Conservation (phyloP, 2,888 invertebrate genomes). For the Muscina levida region DNA sequence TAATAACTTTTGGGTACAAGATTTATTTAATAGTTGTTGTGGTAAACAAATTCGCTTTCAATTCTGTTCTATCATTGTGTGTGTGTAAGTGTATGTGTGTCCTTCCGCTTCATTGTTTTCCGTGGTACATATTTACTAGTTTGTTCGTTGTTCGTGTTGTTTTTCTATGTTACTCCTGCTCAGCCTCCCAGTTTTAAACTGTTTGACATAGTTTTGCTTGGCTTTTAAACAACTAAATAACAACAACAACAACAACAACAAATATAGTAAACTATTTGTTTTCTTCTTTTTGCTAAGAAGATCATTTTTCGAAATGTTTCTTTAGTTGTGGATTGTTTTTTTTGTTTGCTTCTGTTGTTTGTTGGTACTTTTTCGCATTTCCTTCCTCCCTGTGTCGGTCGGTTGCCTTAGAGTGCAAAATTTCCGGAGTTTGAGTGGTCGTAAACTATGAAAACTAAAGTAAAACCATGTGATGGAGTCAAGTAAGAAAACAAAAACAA, state of each 20-base stretch:
- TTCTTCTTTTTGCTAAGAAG: no score
- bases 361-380: background rate
- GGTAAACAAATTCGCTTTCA: slow-evolving; percentile 56
- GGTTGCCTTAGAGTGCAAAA: slow-evolving; percentile 1
- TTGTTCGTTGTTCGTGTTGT: background rate
- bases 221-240: background rate
- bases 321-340: background rate
- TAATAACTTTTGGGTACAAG: no score
- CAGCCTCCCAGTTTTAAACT: slow-evolving; percentile 1
- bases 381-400: slow-evolving; percentile 1
- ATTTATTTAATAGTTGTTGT: no score
- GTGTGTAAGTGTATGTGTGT: no score
- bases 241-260: background rate
- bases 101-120: no score
- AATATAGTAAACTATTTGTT: background rate
- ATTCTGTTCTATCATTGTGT: slow-evolving; percentile 35
- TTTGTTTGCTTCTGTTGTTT: background rate
- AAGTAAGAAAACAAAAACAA: slow-evolving; percentile 49
- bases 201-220: slow-evolving; percentile 32
- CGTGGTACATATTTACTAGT: no score
- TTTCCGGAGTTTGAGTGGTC: slow-evolving; percentile 13
- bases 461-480: slow-evolving; percentile 18
- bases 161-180: background rate
- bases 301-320: slow-evolving; percentile 14
- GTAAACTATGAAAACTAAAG: background rate